Evolutionary conservation across 2,888 invertebrate genomes (phyloP), one percentile per base, ranked within the genome.

Genomic region (Eupithecia vulgata): DNA sequence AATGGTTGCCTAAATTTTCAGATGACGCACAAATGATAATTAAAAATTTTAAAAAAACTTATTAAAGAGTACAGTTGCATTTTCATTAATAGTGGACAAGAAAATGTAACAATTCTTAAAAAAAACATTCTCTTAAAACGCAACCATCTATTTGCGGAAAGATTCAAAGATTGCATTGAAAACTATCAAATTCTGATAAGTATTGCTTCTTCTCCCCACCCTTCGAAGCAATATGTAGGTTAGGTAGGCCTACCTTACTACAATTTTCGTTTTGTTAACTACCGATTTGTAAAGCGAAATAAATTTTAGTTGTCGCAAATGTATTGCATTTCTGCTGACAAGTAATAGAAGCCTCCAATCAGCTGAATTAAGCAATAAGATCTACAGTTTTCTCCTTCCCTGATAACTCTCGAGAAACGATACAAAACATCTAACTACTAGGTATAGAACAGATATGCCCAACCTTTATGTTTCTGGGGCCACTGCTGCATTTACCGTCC

Each of bases 401-500:
- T 84, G 89, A 88, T 86, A 87, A 83, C 83, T 84, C 80, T 79
- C 80, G 82, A 88, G 88, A 88, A 87, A 80, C 80, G 77, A 81
- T 80, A 85, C 84, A 85, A 87, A 86, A 89, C 87, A 88, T 89
- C 86, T 62, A 68, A 25, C 25, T 25, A 57, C 57, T 57, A 57
- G 48, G n/a, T 40, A 61, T 34, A 5, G 61, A 8, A 34, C 71
- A 68, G 65, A 35, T 10, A 57, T 65, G 35, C 30, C 61, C 68
- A 68, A 71, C 57, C 30, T 42, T 25, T 34, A 34, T 21, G 68
- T 68, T 65, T 40, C 48, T 34, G 17, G 40, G 45, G 34, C 67
- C 34, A 57, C 57, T 25, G 25, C 15, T 52, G 52, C 6, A n/a
- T 45, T 45, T 45, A 45, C 17, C 7, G n/a, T 45, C n/a, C 7